phyloP scores from a whole-genome alignment of 1,140 invertebrate species.

The Paramacrobiotus metropolitanus region DNA sequence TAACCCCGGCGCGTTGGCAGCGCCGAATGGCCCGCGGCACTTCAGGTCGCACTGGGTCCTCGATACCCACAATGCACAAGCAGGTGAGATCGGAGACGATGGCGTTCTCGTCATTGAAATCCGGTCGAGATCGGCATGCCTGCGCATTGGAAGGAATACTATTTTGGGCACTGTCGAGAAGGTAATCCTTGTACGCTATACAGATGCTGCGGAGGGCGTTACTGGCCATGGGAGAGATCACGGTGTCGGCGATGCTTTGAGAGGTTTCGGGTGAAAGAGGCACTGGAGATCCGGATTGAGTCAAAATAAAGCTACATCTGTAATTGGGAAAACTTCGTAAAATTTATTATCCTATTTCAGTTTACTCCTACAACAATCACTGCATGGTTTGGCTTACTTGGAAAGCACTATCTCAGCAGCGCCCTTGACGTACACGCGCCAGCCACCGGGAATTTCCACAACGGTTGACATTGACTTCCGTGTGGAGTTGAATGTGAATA shows the following conservation, averaged over 20 bases:
- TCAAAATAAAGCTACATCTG: slow-evolving; percentile 87
- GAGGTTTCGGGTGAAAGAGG: slow-evolving; percentile 77
- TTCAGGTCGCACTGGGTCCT: slow-evolving; percentile 11
- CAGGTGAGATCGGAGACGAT: not conserved
- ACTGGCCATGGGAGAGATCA: slow-evolving; percentile 97
- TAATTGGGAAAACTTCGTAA: too few species aligned
- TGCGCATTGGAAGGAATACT: too few species aligned
- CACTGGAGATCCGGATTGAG: slow-evolving; percentile 63
- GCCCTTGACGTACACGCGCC: slow-evolving; percentile 19
- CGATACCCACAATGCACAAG: not conserved
- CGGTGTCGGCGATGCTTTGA: slow-evolving; percentile 68
- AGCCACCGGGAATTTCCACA: slow-evolving; percentile 14
- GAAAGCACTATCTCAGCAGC: slow-evolving; percentile 21
- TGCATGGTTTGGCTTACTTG: slow-evolving; percentile 7
- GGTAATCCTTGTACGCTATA: slow-evolving; percentile 59
- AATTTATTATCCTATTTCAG: too few species aligned
- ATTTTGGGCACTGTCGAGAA: not conserved
- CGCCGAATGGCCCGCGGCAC: not conserved
- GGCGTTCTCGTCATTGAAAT: not conserved
- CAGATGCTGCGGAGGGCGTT: slow-evolving; percentile 92
- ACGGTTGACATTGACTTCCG: slow-evolving; percentile 20
- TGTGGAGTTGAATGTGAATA: slow-evolving; percentile 21
- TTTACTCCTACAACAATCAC: not conserved
- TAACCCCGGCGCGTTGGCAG: not conserved
- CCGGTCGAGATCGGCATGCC: too few species aligned